A percentile compares a stretch with the other conserved stretches of the same genome.
Conservation (phyloP, 2,888 invertebrate genomes). For the Thalpophila matura region DNA sequence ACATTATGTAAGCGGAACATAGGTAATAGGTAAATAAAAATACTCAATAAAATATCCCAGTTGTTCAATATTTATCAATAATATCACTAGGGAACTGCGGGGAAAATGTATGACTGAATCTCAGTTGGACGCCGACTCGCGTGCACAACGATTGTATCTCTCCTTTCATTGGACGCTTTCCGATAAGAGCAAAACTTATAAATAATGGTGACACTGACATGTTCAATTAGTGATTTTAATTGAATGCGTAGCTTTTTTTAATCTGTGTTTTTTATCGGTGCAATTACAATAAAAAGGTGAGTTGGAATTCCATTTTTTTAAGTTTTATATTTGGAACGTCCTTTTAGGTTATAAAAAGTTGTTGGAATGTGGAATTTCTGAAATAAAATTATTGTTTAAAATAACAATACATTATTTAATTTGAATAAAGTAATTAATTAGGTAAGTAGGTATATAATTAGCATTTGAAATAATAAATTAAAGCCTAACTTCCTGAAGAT, state of each 20-base stretch:
- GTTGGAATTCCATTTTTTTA: background rate
- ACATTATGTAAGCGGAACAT: slow-evolving; percentile 21
- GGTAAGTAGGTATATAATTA: too few relatives aligned
- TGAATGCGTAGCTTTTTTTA: slow-evolving; percentile 14
- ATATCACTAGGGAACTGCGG: slow-evolving; percentile 22
- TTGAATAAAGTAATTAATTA: too few relatives aligned
- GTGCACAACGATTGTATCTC: slow-evolving; percentile 43
- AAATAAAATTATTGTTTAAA: background rate
- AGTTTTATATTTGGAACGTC: background rate
- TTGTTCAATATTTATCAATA: slow-evolving; percentile 34
- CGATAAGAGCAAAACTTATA: slow-evolving; percentile 37
- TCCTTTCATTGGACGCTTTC: slow-evolving; percentile 7
- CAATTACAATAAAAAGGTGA: slow-evolving; percentile 19
- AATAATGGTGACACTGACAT: slow-evolving; percentile 48
- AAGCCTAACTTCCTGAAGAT: too few relatives aligned
- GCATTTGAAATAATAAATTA: too few relatives aligned
- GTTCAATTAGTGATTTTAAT: slow-evolving; percentile 43
- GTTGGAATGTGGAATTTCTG: background rate
- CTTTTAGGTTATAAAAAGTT: background rate
- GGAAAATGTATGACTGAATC: slow-evolving; percentile 26
- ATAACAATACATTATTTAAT: too few relatives aligned
- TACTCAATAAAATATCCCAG: slow-evolving; percentile 22
- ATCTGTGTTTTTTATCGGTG: slow-evolving; percentile 13
- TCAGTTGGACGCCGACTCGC: slow-evolving; percentile 47
- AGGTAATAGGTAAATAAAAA: slow-evolving; percentile 25